Base-by-base conservation (phyloP, 2,888 invertebrate genomes). In the Cacoxenus indagator region DNA sequence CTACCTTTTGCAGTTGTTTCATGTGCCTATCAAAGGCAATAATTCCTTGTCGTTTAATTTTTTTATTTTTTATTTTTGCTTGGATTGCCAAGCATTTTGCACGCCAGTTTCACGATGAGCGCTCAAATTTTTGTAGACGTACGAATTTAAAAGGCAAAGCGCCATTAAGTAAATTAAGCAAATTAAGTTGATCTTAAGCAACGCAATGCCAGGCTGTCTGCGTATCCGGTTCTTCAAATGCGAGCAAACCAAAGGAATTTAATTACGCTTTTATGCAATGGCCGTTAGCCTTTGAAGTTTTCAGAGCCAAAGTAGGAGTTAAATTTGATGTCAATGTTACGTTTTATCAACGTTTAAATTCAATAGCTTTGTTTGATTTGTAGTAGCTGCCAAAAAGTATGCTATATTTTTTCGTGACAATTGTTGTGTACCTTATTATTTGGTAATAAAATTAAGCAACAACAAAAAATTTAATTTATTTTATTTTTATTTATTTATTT, bases 381-480 rank as follows among this genome's bases (percentile, higher is more conserved):
- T 11, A 37, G 37, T 14, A 37, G 14, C 37, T 11, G 54, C 54
- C 11, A 9, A 22, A 17, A 51, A 51, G 26, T 24, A 54, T 54
- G 54, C 24, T 24, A 54, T 0, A 24, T 1, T 24, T 48, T 48
- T 54, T 24, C 4, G 11, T 19, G 22, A 24, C 14, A 54, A 22
- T 22, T 54, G 54, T 11, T 73, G 11, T 51, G 51, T 51, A 48
- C 37, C 14, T 37, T 48, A n/a, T 17, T 3, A 48, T 48, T 48
- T 9, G 48, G 19, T 19, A 81, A 78, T 74, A 77, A 72, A 64
- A 75, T 64, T 70, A 71, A 54, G 62, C 65, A 46, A 29, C n/a
- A 62, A 69, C 54, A 61, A 67, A 66, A 57, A 57, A 37, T 37
- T 37, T 57, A 57, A 71, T 65, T n/a, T n/a, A n/a, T n/a, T n/a